Base-by-base conservation (phyloP, 2,113 vertebrate species). In the Phrynosoma blainvillii region DNA sequence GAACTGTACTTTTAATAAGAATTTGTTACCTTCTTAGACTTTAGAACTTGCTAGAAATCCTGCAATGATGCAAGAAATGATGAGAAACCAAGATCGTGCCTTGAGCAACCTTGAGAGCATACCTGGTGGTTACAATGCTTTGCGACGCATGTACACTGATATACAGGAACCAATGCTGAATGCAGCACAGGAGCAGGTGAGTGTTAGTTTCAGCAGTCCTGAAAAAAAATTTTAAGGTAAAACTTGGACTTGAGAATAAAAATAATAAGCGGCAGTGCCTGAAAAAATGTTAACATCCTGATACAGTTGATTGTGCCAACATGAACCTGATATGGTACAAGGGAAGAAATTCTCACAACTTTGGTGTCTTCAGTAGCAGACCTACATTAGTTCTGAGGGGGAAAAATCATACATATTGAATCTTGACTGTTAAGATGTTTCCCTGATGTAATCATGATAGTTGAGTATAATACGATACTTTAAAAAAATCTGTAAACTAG, bases 31-130 rank as follows among this genome's bases (percentile, higher is more conserved):
- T 84, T 83, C 54, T 78, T 95, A 98, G 97, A 97, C 97, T 40
- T 84, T 98, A 92, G 97, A 98, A 92, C 96, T 98, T 95, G 97
- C 97, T 90, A 96, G 97, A 94, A 98, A 97, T 88, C 97, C 97
- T 92, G 97, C 97, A 88, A 97, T 98, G 97, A 98, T 98, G 97
- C 97, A 98, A 84, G 97, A 97, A 93, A 97, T 98, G 97, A 97
- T 98, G 97, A 95, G 97, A 93, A 98, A 98, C 91, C 97, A 98
- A 84, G 97, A 98, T 68, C 94, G 97, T 89, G 97, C 97, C 79
- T 95, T 98, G 94, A 98, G 97, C 91, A 98, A 98, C 89, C 95
- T 98, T 68, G 97, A 98, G 94, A 98, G 97, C 87, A 97, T 97
- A 90, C 97, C 97, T 70, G 97, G 97, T 77, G 97, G 97, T 40